Evolutionary conservation across 1,140 invertebrate genomes (phyloP).

Genomic region (Apis mellifera): DNA sequence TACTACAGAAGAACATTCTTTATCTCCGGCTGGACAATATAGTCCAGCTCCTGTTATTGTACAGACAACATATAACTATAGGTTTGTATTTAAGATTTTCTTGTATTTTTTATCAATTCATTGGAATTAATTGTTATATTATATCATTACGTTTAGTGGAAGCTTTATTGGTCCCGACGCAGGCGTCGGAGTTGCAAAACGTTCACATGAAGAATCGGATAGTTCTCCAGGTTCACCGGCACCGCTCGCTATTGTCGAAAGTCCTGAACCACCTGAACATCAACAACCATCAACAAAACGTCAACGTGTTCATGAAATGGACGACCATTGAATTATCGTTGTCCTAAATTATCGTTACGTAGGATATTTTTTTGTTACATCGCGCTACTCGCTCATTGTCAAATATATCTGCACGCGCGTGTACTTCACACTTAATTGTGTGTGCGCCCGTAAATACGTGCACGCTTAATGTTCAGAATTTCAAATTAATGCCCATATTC

Average conservation of each 20-base stretch:
- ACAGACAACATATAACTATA: conserved; percentile 82
- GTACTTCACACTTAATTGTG: conserved; percentile 31
- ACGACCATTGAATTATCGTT: conserved; percentile 77
- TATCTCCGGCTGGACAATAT: conserved; percentile 80
- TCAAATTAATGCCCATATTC: conserved; percentile 44
- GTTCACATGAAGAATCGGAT: conserved; percentile 76
- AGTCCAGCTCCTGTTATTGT: conserved; percentile 82
- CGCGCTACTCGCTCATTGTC: conserved; percentile 71
- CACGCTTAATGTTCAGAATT: conserved; percentile 14
- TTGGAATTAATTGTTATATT: background rate
- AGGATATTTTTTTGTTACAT: conserved; percentile 76
- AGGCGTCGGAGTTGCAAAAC: conserved; percentile 74
- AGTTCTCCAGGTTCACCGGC: conserved; percentile 79
- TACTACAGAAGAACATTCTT: conserved; percentile 78
- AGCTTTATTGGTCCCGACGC: conserved; percentile 78
- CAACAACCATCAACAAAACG: conserved; percentile 74
- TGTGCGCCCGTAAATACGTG: conserved; percentile 30
- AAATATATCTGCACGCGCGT: conserved; percentile 50
- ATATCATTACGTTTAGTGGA: conserved; percentile 65
- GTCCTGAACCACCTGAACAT: conserved; percentile 77
- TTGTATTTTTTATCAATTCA: background rate
- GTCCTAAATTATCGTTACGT: conserved; percentile 74
- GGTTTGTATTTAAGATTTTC: conserved; percentile 46
- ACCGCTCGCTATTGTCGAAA: conserved; percentile 79
- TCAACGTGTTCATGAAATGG: conserved; percentile 77